Evolutionary conservation across 2,888 invertebrate genomes (phyloP).

Genomic region (Erebia ligea): DNA sequence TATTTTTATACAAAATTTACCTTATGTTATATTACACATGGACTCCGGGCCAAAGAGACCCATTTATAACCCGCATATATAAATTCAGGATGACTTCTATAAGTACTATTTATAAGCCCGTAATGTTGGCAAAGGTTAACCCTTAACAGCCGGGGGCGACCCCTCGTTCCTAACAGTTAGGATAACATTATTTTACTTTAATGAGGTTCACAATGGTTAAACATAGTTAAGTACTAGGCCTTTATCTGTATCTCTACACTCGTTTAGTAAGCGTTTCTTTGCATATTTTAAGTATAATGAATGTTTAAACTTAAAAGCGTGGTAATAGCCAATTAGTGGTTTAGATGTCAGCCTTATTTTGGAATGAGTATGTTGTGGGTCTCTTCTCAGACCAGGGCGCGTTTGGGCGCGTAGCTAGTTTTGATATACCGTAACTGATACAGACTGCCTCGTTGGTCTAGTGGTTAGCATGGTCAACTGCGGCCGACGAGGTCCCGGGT

Average conservation of each 20-base stretch:
- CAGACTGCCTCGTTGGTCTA: too few species aligned
- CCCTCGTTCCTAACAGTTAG: slow-evolving; percentile 9
- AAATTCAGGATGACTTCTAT: slow-evolving; percentile 12
- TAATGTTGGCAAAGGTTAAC: slow-evolving; percentile 19
- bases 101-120: slow-evolving; percentile 16
- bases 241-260: not conserved
- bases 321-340: too few species aligned
- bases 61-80: slow-evolving; percentile 6
- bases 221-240: not conserved
- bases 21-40: not conserved
- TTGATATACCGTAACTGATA: too few species aligned
- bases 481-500: too few species aligned
- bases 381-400: too few species aligned
- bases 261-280: not conserved
- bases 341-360: too few species aligned
- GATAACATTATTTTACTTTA: slow-evolving; percentile 17
- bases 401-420: too few species aligned
- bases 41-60: not conserved
- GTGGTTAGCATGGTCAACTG: too few species aligned
- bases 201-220: slow-evolving; percentile 11
- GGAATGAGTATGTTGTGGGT: too few species aligned
- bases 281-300: too few species aligned
- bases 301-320: too few species aligned
- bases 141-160: slow-evolving; percentile 17
- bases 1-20: not conserved